Base-by-base conservation (phyloP, 2,888 invertebrate species). In the Creontiades dilutus region DNA sequence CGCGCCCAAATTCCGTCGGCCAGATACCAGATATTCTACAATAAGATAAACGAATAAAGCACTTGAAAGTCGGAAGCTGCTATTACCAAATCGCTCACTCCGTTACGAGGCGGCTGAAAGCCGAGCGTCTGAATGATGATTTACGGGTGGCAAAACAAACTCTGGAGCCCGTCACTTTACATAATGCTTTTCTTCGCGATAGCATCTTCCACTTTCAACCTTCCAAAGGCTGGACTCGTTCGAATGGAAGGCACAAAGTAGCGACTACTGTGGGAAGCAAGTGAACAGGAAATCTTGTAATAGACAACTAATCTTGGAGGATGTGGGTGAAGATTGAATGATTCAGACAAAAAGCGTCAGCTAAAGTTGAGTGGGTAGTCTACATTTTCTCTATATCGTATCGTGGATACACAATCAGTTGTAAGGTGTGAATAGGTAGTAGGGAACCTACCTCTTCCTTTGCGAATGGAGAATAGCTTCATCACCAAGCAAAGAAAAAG, bases 61-160 rank as follows among this genome's bases (percentile, higher is more conserved):
- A 52, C 52, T 23, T 27, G 23, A 68, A 68, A 68, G 68, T 68
- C 68, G 68, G 68, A 68, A 68, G 68, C 68, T 23, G 12, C 68
- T 68, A 11, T 68, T 68, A 68, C 68, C n/a, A 68, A 68, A 68
- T 23, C 68, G 68, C 23, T 68, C 57, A 57, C n/a, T 57, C n/a
- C 68, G 68, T 68, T 68, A 23, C 68, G 68, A 68, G 27, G 23
- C 23, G 19, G 68, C 68, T 27, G 68, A 68, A 68, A 68, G 68
- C 68, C 68, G 68, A 19, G 23, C 68, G 68, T 13, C 68, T 19
- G 23, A 68, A 23, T 68, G 68, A 68, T 68, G 68, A 68, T 68
- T 68, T 68, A 68, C 78, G 78, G 19, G 78, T 78, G 78, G 78
- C 78, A 78, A 78, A 78, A 78, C 78, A 78, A 78, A 78, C 78